These are phyloP conservation scores for Nudaria mundana DNA, from an alignment of 2,888 invertebrate genomes.

Conservation along the genomic window DNA sequence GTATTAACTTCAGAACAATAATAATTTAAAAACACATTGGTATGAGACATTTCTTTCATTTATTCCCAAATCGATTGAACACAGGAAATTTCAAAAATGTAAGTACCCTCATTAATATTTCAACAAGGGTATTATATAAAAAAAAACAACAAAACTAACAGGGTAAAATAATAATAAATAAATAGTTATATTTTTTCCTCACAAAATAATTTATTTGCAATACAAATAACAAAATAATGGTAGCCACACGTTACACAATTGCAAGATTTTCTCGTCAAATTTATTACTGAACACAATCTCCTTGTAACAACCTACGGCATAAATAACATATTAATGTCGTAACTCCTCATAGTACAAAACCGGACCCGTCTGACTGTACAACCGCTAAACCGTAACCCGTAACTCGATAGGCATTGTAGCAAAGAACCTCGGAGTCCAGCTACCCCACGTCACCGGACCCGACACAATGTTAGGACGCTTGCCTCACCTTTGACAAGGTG, in stretches of 20 bases:
- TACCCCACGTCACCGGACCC: slow-evolving; percentile 17
- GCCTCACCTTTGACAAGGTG: slow-evolving; percentile 95
- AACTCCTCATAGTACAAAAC: too few species aligned
- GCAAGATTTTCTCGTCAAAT: not conserved
- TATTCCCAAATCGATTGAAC: too few species aligned
- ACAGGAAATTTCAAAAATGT: too few species aligned
- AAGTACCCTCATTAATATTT: too few species aligned
- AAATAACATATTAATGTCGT: too few species aligned
- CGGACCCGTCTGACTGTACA: too few species aligned
- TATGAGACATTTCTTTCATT: too few species aligned
- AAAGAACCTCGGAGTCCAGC: not conserved
- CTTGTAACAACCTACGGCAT: too few species aligned
- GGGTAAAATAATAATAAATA: slow-evolving; percentile 25
- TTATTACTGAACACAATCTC: not conserved
- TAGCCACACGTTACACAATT: slow-evolving; percentile 19
- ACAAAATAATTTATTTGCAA: slow-evolving; percentile 8
- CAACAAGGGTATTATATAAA: too few species aligned
- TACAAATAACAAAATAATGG: slow-evolving; percentile 22
- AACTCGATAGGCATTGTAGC: slow-evolving; percentile 13
- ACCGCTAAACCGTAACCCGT: slow-evolving; percentile 22
- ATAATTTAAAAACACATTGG: too few species aligned
- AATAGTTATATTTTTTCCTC: slow-evolving; percentile 6
- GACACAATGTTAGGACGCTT: slow-evolving; percentile 43
- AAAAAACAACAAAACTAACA: not conserved
- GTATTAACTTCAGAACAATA: too few species aligned